These are phyloP conservation scores for Idaea biselata DNA, from an alignment of 2,888 invertebrate genomes.

Conservation along the genomic window DNA sequence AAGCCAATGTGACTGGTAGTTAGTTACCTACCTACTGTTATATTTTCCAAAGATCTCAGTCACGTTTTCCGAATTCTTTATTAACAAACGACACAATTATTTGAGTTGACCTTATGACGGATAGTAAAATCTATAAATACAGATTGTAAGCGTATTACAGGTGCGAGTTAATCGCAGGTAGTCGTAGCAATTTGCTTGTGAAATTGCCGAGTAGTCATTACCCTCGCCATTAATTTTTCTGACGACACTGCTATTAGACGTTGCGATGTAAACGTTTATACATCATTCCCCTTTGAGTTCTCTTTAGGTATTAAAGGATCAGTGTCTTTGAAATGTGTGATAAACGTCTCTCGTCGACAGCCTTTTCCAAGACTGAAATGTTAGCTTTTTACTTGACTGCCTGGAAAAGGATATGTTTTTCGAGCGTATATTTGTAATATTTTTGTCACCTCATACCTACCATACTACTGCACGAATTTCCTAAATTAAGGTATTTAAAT, in stretches of 20 bases:
- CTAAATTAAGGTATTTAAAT: too few relatives aligned
- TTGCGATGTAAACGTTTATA: constrained; percentile 49
- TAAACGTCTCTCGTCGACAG: constrained; percentile 44
- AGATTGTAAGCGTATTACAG: constrained; percentile 32
- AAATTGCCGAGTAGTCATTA: constrained; percentile 49
- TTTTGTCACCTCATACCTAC: too few relatives aligned
- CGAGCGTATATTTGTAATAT: too few relatives aligned
- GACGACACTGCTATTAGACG: constrained; percentile 53
- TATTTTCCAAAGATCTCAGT: neutral
- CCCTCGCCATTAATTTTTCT: constrained; percentile 56
- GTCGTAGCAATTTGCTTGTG: constrained; percentile 47
- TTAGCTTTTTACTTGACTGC: neutral
- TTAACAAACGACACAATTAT: neutral
- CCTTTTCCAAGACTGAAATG: constrained; percentile 11
- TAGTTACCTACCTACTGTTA: neutral
- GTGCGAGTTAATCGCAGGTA: constrained; percentile 44
- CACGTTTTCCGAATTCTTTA: neutral
- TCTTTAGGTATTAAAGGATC: constrained; percentile 51
- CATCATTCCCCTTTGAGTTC: constrained; percentile 49
- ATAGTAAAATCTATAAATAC: constrained; percentile 39
- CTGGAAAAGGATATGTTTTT: too few relatives aligned
- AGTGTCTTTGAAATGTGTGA: constrained; percentile 52
- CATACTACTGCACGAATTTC: too few relatives aligned
- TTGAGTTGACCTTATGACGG: constrained; percentile 30
- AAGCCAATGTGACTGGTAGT: neutral